Percentiles rank a stretch among this genome's conserved stretches.
Conservation (phyloP, 2,797 vertebrate genomes). For the Paguma larvata region DNA sequence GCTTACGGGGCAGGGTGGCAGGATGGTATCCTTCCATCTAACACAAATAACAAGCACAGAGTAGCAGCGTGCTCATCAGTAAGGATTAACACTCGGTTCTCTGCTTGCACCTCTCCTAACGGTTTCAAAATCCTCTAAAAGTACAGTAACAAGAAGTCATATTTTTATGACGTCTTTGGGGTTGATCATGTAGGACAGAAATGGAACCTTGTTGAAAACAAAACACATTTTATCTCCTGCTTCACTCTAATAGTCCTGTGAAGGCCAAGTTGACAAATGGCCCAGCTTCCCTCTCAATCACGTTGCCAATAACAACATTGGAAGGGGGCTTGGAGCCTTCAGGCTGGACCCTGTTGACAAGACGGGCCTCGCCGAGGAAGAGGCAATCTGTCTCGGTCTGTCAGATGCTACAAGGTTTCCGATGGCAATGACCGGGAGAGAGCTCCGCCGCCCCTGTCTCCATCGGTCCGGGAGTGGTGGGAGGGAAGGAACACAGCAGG, state of each 20-base stretch:
- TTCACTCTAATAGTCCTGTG: slow-evolving; percentile 67
- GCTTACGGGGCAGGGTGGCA: not conserved
- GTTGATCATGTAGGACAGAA: slow-evolving; percentile 51
- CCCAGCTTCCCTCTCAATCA: slow-evolving; percentile 71
- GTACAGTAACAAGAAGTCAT: not conserved
- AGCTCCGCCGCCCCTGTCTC: not conserved
- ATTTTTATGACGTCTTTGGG: slow-evolving; percentile 55
- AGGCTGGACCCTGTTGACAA: slow-evolving; percentile 36
- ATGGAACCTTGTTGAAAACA: slow-evolving; percentile 70
- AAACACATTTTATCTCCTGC: slow-evolving; percentile 69
- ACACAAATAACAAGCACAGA: not conserved
- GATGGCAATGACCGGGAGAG: not conserved
- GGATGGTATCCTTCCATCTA: not conserved
- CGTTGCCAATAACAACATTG: slow-evolving; percentile 63
- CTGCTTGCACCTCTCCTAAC: not conserved
- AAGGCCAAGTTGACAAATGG: slow-evolving; percentile 77
- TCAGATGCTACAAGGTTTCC: slow-evolving; percentile 61
- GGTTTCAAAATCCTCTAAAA: slow-evolving; percentile 14
- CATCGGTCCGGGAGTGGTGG: not conserved
- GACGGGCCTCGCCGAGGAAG: not conserved
- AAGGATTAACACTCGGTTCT: not conserved
- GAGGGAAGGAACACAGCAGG: not conserved
- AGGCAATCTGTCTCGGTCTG: slow-evolving; percentile 47
- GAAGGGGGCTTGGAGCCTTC: slow-evolving; percentile 56
- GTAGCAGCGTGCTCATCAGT: not conserved